Conservation (phyloP, 2,888 invertebrate genomes). For the Drosophila mimetica region DNA sequence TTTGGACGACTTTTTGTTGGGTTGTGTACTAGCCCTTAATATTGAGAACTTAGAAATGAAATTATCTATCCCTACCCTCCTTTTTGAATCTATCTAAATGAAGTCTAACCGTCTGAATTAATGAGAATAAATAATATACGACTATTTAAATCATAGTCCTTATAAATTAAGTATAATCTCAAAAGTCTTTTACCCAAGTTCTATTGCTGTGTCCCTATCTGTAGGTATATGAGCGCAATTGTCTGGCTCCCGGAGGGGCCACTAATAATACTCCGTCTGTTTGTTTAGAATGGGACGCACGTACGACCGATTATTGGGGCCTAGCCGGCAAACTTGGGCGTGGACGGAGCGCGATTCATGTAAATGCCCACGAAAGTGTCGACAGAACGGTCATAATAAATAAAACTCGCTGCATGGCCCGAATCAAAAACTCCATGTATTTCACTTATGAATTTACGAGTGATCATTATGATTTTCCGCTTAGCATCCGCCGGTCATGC, state of each 20-base stretch:
- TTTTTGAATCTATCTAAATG: neutral
- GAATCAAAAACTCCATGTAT: slow-evolving; percentile 40
- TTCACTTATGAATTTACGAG: slow-evolving; percentile 50
- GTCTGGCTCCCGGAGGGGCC: slow-evolving; percentile 13
- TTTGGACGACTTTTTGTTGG: too few species aligned
- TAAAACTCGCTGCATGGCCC: slow-evolving; percentile 31
- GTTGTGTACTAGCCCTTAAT: too few species aligned
- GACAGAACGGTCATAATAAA: slow-evolving; percentile 43
- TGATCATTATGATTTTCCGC: slow-evolving; percentile 59
- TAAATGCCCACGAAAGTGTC: slow-evolving; percentile 47
- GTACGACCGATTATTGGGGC: slow-evolving; percentile 71
- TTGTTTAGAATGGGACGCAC: slow-evolving; percentile 71
- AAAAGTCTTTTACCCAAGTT: neutral
- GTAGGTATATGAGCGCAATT: slow-evolving; percentile 2
- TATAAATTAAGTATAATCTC: neutral
- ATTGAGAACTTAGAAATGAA: neutral
- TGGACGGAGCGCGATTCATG: slow-evolving; percentile 21
- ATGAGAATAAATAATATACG: too few species aligned
- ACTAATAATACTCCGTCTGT: slow-evolving; percentile 39
- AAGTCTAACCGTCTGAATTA: neutral
- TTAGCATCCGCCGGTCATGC: slow-evolving; percentile 19
- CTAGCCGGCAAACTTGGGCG: slow-evolving; percentile 58
- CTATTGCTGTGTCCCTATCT: slow-evolving; percentile 18
- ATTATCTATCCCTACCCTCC: neutral
- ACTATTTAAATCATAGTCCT: too few species aligned